Base-by-base conservation (phyloP, 2,797 vertebrate species). In the Tympanoctomys barrerae region DNA sequence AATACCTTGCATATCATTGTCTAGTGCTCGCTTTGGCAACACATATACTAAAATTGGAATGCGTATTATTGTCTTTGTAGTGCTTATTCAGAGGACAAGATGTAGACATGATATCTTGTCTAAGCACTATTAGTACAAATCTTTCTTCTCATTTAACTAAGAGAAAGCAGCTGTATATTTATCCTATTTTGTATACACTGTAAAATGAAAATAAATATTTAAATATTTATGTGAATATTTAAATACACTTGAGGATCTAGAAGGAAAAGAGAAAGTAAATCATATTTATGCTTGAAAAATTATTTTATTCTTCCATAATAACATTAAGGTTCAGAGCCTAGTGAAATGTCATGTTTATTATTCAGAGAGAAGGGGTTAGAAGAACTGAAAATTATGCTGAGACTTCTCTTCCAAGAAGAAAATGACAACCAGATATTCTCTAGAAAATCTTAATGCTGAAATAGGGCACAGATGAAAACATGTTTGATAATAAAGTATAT, bases 251-350 rank as follows among this genome's bases (percentile, higher is more conserved):
- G 8, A 92, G 49, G 2, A 26, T 26, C 82, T 84, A 80, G 80
- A 88, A 26, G 14, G 42, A 79, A 78, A 86, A 52, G 5, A 59
- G 75, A 79, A 77, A 77, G 21, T 11, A 85, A 39, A 79, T 83
- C 28, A 90, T 52, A 28, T 18, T 61, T 18, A 31, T 73, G 10
- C 5, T 66, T 77, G 39, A 49, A 77, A 77, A 77, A 28, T 16
- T 46, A 28, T 79, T 89, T 86, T 33, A 28, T 24, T 95, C 12
- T 79, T 80, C 11, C 2, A 61, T 87, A 94, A 64, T 70, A 95
- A 71, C 3, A 91, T 0, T 57, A 11, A 85, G 75, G 22, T 85
- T 91, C 11, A 91, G 18, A 87, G 71, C 54, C 71, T 0, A 49
- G 1, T 57, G 71, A 26, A 75, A 0, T 61, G 85, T 26, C 21